Conservation (phyloP, 1,140 invertebrate species). For the Caenorhabditis latens region DNA sequence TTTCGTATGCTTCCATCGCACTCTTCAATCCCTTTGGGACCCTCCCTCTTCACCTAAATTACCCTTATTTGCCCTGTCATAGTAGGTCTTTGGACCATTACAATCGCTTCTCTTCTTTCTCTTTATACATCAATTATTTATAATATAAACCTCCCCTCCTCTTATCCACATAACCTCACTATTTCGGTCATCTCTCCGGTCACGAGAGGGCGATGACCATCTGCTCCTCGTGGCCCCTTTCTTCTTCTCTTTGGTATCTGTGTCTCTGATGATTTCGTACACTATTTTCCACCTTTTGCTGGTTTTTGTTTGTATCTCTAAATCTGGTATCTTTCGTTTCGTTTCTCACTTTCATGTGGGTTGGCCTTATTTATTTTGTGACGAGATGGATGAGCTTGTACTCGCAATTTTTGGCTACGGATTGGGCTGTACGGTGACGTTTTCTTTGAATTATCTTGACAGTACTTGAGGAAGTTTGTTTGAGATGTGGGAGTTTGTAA, state of each 20-base stretch:
- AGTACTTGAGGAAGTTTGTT: background rate
- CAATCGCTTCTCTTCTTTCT: background rate
- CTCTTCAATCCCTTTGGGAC: background rate
- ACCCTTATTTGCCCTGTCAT: conserved; percentile 26
- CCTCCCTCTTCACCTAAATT: background rate
- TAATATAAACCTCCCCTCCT: conserved; percentile 42
- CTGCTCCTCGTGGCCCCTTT: conserved; percentile 46
- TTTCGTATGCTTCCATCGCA: background rate
- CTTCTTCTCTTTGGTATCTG: background rate
- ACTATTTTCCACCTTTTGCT: background rate
- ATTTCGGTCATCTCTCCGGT: conserved; percentile 50
- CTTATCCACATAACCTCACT: conserved; percentile 30
- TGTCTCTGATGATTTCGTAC: conserved; percentile 19
- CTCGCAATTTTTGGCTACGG: background rate
- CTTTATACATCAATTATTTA: conserved; percentile 45
- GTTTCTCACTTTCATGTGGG: conserved; percentile 21
- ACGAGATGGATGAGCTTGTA: conserved; percentile 21
- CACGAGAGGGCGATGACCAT: conserved; percentile 49
- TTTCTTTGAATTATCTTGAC: background rate
- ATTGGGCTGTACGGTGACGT: background rate
- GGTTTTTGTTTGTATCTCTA: conserved; percentile 50
- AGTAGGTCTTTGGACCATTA: conserved; percentile 14
- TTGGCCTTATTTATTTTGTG: conserved; percentile 39
- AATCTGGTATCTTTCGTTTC: conserved; percentile 23
- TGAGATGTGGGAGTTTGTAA: too few species aligned